Evolutionary conservation across 1,140 invertebrate genomes (phyloP), one percentile per base, ranked within the genome.

Genomic region (Bombus terrestris): DNA sequence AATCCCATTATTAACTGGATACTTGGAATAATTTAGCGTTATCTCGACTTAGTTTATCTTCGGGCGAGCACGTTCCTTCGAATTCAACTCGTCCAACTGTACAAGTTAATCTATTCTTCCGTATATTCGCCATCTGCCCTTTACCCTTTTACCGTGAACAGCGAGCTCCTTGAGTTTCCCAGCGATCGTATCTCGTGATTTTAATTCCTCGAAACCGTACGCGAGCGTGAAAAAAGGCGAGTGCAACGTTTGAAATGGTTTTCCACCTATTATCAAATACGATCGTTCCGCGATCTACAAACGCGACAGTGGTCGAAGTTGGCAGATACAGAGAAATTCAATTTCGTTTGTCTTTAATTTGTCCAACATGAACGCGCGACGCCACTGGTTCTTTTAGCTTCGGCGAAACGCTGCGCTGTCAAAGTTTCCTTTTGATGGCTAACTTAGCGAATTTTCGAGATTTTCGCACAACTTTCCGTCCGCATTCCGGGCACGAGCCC

Each of bases 1-100:
- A 37, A 64, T 59, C 71, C 64, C 39, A 47, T 82, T 64, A 73
- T 75, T 37, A 62, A 41, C 71, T 41, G 32, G 57, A 64, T 75
- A 13, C n/a, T 32, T 15, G 13, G 62, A 68, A 76, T 41, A 39
- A 18, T 32, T 1, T 22, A 2, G 6, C 41, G 41, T 22, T 66
- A 53, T 22, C 25, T 37, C 3, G 35, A n/a, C 47, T 53, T 53
- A 39, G 66, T 28, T 12, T 68, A 53, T 75, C 62, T 53, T 28
- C 12, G 35, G 25, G 1, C 37, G 22, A 25, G 28, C 28, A 9
- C 6, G 12, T 18, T 39, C 62, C 4, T 64, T 47, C 28, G 59
- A 77, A 53, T 68, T 68, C 18, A 68, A 32, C 76, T 83, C 53
- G 15, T 35, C 64, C 59, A 12, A 22, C 2, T 28, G 53, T 2